Evolutionary conservation across 2,113 vertebrate species (phyloP), one percentile per base, ranked within the genome.

Genomic region (Pachypanchax playfairii): DNA sequence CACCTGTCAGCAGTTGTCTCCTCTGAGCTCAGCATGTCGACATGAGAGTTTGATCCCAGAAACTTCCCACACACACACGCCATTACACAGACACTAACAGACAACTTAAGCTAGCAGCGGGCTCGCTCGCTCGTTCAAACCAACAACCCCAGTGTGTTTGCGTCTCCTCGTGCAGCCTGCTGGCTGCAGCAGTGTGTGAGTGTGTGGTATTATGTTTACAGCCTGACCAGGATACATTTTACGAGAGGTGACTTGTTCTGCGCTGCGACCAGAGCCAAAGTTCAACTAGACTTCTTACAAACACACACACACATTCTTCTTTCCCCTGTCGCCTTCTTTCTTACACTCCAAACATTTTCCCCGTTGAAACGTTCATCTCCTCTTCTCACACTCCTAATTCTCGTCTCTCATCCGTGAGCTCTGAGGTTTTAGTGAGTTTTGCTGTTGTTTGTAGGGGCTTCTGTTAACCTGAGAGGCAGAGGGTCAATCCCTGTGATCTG

Each of bases 401-500:
- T 46, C 46, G 33, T 35, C 50, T 67, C 33, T 26, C 43, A 55
- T 35, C 54, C 18, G 42, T 46, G 41, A 69, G 46, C 26, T 22
- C 35, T 52, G 62, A 67, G 53, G 68, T 78, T 76, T 41, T 56
- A 52, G 50, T 38, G 46, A 25, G 46, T 71, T 60, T 65, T 28
- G 56, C 26, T 1, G 5, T 38, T 47, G 48, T 44, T 68, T 68
- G 65, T 54, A 22, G 28, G 55, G 52, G 91, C 89, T 91, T 91
- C 91, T 90, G 89, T 91, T 91, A 92, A 92, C 91, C 90, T 84
- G 85, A 90, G 87, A 88, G 86, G 82, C 79, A 63, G 72, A 53
- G 83, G 90, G 91, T 91, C 90, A 91, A 90, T 89, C 87, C 85
- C 79, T 82, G 83, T 89, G 85, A 91, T 87, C 81, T 76, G 39